A percentile compares a stretch with the other conserved stretches of the same genome.
Evolutionary conservation across 2,888 invertebrate genomes (phyloP).

Genomic region (Synanthedon andrenaeformis): DNA sequence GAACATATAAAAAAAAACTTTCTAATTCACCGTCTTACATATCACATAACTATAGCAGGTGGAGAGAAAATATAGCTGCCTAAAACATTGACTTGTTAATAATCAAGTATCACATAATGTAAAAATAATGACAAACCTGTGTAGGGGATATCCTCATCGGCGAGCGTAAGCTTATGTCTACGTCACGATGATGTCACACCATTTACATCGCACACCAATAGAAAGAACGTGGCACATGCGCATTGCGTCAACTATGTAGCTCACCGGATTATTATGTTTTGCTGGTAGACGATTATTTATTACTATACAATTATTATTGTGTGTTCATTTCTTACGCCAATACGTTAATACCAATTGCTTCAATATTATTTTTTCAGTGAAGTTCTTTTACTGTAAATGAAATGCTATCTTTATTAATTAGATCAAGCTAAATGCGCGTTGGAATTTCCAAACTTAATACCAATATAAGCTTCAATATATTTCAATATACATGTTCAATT

Average conservation of each 20-base stretch:
- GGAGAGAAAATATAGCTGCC: background rate
- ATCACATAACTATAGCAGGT: no score
- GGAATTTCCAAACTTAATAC: no score
- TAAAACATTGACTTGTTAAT: background rate
- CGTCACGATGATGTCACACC: slow-evolving; percentile 65
- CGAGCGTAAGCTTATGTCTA: slow-evolving; percentile 38
- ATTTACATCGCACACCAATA: slow-evolving; percentile 56
- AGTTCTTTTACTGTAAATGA: no score
- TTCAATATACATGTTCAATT: no score
- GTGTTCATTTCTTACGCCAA: background rate
- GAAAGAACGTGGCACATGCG: slow-evolving; percentile 59
- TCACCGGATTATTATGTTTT: slow-evolving; percentile 17
- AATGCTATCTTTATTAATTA: no score
- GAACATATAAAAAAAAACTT: no score
- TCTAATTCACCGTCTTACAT: no score
- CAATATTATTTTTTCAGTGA: no score
- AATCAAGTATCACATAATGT: slow-evolving; percentile 24
- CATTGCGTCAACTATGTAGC: slow-evolving; percentile 47
- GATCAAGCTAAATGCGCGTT: no score
- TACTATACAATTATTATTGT: background rate
- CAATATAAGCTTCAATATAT: no score
- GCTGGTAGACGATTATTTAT: background rate
- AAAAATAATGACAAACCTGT: slow-evolving; percentile 35
- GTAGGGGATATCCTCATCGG: slow-evolving; percentile 61
- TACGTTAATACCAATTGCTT: no score